Conservation (phyloP, 64 coral and sea anemone species). For the Orbicella faveolata region DNA sequence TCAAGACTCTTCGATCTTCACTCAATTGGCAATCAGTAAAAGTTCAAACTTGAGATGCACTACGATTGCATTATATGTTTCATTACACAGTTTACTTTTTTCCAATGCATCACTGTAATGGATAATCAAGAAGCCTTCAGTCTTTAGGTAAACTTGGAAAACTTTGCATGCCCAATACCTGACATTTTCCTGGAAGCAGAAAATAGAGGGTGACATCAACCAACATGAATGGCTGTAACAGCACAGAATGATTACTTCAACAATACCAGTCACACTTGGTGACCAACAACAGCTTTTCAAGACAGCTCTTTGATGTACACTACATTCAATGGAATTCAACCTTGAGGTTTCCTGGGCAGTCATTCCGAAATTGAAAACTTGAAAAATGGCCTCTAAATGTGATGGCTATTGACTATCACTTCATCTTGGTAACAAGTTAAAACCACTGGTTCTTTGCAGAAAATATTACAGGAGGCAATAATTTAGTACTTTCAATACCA, state of each 20-base stretch:
- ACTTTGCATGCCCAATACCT: constrained; percentile 10
- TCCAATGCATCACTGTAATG: background rate
- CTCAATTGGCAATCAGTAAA: background rate
- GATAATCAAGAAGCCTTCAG: background rate
- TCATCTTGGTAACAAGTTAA: too few species aligned
- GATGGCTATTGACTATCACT: too few species aligned
- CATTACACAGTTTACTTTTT: background rate
- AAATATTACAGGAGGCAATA: too few species aligned
- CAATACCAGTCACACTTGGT: background rate
- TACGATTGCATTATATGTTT: background rate
- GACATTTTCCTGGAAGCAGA: constrained; percentile 14
- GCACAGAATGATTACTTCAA: background rate
- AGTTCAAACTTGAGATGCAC: too few species aligned
- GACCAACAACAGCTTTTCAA: too few species aligned
- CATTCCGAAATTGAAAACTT: too few species aligned
- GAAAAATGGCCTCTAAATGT: too few species aligned
- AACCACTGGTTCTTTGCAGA: too few species aligned
- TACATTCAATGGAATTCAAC: too few species aligned
- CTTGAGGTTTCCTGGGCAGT: too few species aligned
- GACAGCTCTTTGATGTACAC: too few species aligned
- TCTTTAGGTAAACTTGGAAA: background rate
- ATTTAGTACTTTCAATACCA: too few species aligned
- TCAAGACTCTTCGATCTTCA: background rate
- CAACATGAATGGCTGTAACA: background rate
- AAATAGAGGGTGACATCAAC: background rate